Evolutionary conservation across 2,888 invertebrate species (phyloP), one percentile per base, ranked within the genome.

Genomic region (Cyclophora albipunctata): DNA sequence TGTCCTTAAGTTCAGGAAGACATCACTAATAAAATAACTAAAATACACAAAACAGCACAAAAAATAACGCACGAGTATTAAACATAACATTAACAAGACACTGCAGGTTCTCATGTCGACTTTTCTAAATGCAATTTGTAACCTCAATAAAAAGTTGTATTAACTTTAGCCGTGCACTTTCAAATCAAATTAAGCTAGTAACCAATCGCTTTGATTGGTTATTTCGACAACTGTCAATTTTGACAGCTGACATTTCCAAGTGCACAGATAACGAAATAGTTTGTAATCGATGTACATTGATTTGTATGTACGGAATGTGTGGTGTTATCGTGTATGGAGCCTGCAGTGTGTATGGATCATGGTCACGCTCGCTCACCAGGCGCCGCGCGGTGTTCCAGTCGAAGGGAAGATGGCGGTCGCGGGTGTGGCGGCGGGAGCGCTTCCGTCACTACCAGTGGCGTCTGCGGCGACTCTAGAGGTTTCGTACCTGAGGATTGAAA

Each of bases 401-500:
- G 84, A 50, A 89, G 84, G 42, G 88, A 88, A 3, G 86, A 87
- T 3, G 89, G 89, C 57, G 88, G 88, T 34, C 85, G 81, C 49
- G 87, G 88, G 69, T 86, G 86, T 49, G 84, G 81, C 40, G 86
- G 83, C 5, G 84, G 85, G 40, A 87, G 72, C 54, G 84, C 78
- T 60, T 86, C 89, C 45, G 84, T 84, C 57, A 91, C 90, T 56
- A 90, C 91, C 65, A 92, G 89, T 42, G 96, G 95, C 54, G 95
- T 95, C 81, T 95, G 94, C 20, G 96, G 96, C 46, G 95, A 95
- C 66, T 96, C 96, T 73, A 95, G 84, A 3, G 96, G 96, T 69
- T 95, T 93, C 67, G 94, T 94, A 66, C 89, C 89, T 89, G 73
- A 4, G 64, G 66, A 52, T 20, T 45, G 2, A 43, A 5, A 46